Conservation (phyloP, 2,113 vertebrate genomes). For the Saccopteryx leptura region DNA sequence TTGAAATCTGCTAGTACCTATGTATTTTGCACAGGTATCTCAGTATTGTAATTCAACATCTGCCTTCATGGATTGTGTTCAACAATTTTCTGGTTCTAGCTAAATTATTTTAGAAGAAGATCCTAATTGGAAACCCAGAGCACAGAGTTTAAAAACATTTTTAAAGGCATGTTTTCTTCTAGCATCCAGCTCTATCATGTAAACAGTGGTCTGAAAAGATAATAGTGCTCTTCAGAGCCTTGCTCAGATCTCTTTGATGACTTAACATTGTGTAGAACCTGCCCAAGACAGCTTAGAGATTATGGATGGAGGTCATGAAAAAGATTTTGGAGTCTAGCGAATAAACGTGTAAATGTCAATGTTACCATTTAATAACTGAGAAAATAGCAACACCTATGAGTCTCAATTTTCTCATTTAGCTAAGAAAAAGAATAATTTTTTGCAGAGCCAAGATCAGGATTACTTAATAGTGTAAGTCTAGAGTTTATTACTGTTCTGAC, state of each 20-base stretch:
- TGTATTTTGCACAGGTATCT: slow-evolving; percentile 41
- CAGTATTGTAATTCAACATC: slow-evolving; percentile 16
- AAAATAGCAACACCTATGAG: neutral
- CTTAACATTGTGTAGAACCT: neutral
- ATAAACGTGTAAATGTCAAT: neutral
- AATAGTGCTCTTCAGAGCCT: neutral
- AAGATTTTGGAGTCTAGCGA: neutral
- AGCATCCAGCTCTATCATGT: neutral
- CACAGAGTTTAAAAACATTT: neutral
- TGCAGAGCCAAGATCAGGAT: neutral
- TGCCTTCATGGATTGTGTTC: slow-evolving; percentile 27
- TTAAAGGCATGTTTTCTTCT: neutral
- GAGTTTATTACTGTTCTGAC: neutral
- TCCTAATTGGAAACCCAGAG: slow-evolving; percentile 45
- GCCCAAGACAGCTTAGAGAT: neutral
- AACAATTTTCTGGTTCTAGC: neutral
- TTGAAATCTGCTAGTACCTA: neutral
- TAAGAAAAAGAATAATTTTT: neutral
- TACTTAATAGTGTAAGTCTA: slow-evolving; percentile 6
- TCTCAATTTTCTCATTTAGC: neutral
- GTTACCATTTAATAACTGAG: neutral
- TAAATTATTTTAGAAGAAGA: slow-evolving; percentile 45
- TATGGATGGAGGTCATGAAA: neutral
- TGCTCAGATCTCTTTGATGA: neutral
- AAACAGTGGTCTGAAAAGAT: neutral